Evolutionary conservation across 2,113 vertebrate species (phyloP), one percentile per base, ranked within the genome.

Genomic region (Ailurus styani): DNA sequence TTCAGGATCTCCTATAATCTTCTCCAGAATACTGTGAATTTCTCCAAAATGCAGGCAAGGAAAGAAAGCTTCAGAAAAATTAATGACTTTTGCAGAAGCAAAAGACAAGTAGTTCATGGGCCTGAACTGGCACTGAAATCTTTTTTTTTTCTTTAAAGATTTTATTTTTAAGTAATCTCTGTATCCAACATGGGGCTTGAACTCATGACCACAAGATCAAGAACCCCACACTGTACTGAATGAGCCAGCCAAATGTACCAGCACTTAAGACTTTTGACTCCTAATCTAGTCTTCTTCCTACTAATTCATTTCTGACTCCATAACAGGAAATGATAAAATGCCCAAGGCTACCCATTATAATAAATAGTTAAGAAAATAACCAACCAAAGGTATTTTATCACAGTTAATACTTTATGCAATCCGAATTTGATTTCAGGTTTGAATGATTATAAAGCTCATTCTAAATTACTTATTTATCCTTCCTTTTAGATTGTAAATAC

Each of bases 341-440:
- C 40, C 17, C 40, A 40, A 20, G 5, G 10, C 27, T 83, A 7
- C 17, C 31, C 62, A 47, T 37, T 52, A 84, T 21, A 12, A 60
- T 47, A 82, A 90, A n/a, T 68, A 93, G 93, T 75, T 52, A 81
- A 55, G 37, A 70, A 96, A 85, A 91, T 57, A 82, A 90, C 20
- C 60, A 68, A 64, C 7, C 42, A 73, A 82, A 52, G 72, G 2
- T 73, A 64, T 82, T 95, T 97, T 77, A 83, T 7, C 47, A 82
- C 14, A 78, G 62, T 83, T 27, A 89, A 55, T 84, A 90, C 82
- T 64, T 78, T 64, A 94, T n/a, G 5, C 5, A 73, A 75, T 21
- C 21, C 66, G 68, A 96, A 91, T 89, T 77, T 85, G 2, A 78
- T 84, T 93, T 95, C 42, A 25, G 10, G 11, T 55, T 52, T 92